These are phyloP conservation scores for Denticeps clupeoides DNA, from an alignment of 2,797 vertebrate genomes.

Conservation along the genomic window DNA sequence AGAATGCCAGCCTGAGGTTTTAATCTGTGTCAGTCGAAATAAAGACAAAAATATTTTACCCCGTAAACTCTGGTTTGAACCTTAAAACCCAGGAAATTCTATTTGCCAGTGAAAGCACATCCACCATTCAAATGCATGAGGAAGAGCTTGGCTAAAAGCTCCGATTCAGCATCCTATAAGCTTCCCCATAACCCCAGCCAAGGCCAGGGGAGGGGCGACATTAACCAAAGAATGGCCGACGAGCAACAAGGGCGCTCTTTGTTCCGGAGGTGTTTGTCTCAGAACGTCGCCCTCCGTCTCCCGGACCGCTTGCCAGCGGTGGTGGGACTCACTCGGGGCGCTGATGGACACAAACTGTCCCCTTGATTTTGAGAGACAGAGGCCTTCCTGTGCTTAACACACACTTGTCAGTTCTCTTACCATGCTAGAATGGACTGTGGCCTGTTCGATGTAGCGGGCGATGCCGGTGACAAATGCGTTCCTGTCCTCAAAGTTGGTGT, in stretches of 20 bases:
- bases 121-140: constrained; percentile 33
- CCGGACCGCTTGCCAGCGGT: background rate
- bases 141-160: constrained; percentile 27
- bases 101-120: constrained; percentile 52
- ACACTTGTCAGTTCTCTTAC: constrained; percentile 68
- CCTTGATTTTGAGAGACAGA: background rate
- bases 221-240: constrained; percentile 37
- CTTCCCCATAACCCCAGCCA: constrained; percentile 17
- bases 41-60: too few species aligned
- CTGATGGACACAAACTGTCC: too few species aligned
- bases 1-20: too few species aligned
- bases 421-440: constrained; percentile 98
- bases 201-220: constrained; percentile 35
- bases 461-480: constrained; percentile 98
- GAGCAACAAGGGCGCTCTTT: constrained; percentile 43
- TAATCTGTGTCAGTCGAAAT: too few species aligned
- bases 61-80: too few species aligned
- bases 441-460: constrained; percentile 96
- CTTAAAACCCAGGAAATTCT: constrained; percentile 40
- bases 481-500: constrained; percentile 98
- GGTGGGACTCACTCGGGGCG: constrained; percentile 21
- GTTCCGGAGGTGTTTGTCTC: constrained; percentile 4
- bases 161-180: constrained; percentile 32
- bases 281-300: background rate
- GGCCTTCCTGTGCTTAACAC: constrained; percentile 1